Evolutionary conservation across 2,888 invertebrate species (phyloP).

Genomic region (Deroplatys truncata): DNA sequence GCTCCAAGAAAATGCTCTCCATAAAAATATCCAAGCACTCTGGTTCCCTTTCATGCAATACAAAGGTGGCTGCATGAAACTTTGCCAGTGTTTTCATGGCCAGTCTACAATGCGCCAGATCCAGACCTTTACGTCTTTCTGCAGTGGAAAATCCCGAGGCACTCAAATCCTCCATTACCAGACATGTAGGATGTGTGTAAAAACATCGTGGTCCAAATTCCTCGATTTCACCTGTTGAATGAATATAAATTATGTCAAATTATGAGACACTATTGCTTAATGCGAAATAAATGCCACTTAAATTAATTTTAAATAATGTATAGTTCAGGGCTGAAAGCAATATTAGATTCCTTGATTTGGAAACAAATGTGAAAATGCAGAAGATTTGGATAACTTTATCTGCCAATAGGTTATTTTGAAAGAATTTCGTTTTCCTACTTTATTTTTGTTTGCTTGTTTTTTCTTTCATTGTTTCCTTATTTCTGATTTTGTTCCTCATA

Average conservation of each 20-base stretch:
- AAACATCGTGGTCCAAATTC: not conserved
- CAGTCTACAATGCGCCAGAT: not conserved
- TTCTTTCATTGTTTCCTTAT: no score
- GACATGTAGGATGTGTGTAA: not conserved
- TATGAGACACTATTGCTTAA: no score
- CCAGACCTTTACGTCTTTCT: not conserved
- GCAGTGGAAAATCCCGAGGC: not conserved
- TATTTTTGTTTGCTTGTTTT: no score
- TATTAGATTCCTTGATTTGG: no score
- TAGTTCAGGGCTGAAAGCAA: no score
- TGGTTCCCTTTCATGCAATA: not conserved
- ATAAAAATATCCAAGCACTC: not conserved
- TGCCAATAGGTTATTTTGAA: no score
- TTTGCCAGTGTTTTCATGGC: not conserved
- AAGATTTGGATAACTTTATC: no score
- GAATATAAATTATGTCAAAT: not conserved
- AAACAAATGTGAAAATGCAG: no score
- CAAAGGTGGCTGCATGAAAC: not conserved
- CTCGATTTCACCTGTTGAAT: not conserved
- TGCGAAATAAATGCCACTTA: no score
- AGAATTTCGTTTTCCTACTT: no score
- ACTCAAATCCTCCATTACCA: not conserved
- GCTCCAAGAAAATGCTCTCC: not conserved
- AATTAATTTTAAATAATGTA: no score
- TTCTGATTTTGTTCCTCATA: no score